Conservation (phyloP, 37 sponge, comb jelly and placozoan genomes). For the Cliona cf. orientalis region DNA sequence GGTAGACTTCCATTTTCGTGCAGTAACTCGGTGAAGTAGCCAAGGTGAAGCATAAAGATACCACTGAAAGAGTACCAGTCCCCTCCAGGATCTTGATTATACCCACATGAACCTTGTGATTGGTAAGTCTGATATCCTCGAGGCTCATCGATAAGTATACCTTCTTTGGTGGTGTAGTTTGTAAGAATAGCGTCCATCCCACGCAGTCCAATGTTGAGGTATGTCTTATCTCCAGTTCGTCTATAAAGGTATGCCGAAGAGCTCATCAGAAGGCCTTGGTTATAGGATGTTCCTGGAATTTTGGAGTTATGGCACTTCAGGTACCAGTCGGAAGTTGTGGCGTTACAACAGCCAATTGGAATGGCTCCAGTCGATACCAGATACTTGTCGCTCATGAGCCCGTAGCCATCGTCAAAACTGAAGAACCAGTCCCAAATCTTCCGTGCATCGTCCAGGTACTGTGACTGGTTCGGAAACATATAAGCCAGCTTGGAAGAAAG, state of each 20-base stretch:
- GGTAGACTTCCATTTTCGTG: slow-evolving; percentile 10
- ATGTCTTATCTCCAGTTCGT: slow-evolving; percentile 34
- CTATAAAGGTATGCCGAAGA: slow-evolving; percentile 43
- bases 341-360: slow-evolving; percentile 43
- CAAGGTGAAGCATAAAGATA: slow-evolving; percentile 57
- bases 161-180: slow-evolving; percentile 42
- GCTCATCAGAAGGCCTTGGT: slow-evolving; percentile 52
- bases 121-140: slow-evolving; percentile 31
- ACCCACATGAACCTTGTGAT: not conserved
- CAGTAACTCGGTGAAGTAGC: slow-evolving; percentile 35
- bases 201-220: slow-evolving; percentile 29
- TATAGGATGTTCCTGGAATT: slow-evolving; percentile 43
- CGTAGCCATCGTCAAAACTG: slow-evolving; percentile 43
- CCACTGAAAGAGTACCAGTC: slow-evolving; percentile 62
- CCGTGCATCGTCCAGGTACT: slow-evolving; percentile 17
- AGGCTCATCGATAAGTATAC: slow-evolving; percentile 30
- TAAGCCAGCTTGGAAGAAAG: slow-evolving; percentile 31
- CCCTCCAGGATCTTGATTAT: slow-evolving; percentile 42
- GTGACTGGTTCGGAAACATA: slow-evolving; percentile 19
- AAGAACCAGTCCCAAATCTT: slow-evolving; percentile 55
- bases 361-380: slow-evolving; percentile 38
- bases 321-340: not conserved
- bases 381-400: slow-evolving; percentile 27
- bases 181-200: slow-evolving; percentile 31
- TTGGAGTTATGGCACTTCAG: slow-evolving; percentile 1